phyloP scores from a whole-genome alignment of 2,888 invertebrate species.

The Meandrusa payeni region DNA sequence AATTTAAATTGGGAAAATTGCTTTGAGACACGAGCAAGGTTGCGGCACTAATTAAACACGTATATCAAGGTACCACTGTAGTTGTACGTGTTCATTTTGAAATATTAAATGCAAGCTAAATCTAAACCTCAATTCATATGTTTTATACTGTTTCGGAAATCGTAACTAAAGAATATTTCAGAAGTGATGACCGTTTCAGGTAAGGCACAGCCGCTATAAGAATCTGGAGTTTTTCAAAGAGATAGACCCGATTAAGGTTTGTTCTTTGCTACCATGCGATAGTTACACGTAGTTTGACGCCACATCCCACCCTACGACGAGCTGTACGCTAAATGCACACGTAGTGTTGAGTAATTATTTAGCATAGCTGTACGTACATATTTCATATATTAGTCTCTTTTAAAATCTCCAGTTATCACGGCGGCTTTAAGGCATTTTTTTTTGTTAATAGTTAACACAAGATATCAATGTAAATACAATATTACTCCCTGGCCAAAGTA shows the following conservation, averaged over 20 bases:
- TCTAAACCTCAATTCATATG: too few species aligned
- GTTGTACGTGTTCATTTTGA: too few species aligned
- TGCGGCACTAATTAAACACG: too few species aligned
- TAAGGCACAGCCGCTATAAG: slow-evolving; percentile 58
- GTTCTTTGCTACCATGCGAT: slow-evolving; percentile 35
- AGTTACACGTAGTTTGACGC: slow-evolving; percentile 16
- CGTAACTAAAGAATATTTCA: slow-evolving; percentile 27
- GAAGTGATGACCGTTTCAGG: slow-evolving; percentile 55
- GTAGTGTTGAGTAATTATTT: slow-evolving; percentile 9
- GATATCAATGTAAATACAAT: not conserved
- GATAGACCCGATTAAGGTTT: slow-evolving; percentile 62
- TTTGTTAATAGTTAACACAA: slow-evolving; percentile 2
- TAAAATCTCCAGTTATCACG: slow-evolving; percentile 53
- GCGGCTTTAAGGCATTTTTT: slow-evolving; percentile 17
- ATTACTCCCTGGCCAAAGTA: too few species aligned
- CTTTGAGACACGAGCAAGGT: too few species aligned
- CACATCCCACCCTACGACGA: not conserved
- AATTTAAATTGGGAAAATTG: too few species aligned
- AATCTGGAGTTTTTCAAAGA: slow-evolving; percentile 68
- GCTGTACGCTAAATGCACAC: slow-evolving; percentile 2
- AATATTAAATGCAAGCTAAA: too few species aligned
- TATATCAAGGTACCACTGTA: too few species aligned
- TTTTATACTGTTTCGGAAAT: slow-evolving; percentile 4
- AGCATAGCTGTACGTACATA: too few species aligned
- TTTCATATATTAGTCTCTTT: slow-evolving; percentile 40